Evolutionary conservation across 2,113 vertebrate species (phyloP), one percentile per base, ranked within the genome.

Genomic region (Aegithalos caudatus): DNA sequence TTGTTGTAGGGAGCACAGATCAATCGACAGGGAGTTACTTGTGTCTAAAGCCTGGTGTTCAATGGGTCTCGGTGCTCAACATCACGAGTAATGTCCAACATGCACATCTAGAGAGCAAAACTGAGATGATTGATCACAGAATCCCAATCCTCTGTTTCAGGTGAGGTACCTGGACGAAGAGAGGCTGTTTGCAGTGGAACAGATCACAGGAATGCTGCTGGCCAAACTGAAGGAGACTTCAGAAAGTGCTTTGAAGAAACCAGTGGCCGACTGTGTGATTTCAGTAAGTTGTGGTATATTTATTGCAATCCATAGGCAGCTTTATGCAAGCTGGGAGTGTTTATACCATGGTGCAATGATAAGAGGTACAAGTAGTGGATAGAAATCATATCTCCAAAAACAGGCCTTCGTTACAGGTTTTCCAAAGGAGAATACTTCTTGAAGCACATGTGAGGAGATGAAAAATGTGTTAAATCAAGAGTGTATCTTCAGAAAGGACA

Each of bases 191-290:
- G 98, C 99, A 57, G 97, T 99, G 56, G 99, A 99, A 93, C 99
- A 99, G 96, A 98, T 99, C 76, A 98, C 98, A 14, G 99, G 98
- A 81, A 99, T 99, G 99, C 96, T 99, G 66, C 66, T 99, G 93
- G 99, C 98, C 91, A 99, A 99, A 82, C 98, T 99, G 93, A 99
- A 99, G 93, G 99, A 99, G 95, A 99, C 99, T 23, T 98, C 99
- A 9, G 99, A 99, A 96, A 98, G 95, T n/a, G 98, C 99, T 57
- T 96, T 99, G 93, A 99, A 99, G 97, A 99, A 99, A 92, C 99
- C 99, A 10, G 99, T 99, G 90, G 98, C 99, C 35, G 99, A 99
- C 95, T 99, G 99, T 50, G 99, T 99, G 73, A 98, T 99, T 97
- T 99, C 99, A 57, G 99, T 99, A 96, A 98, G 99, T 97, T 72